phyloP scores from a whole-genome alignment of 2,888 invertebrate species.

The Isoperla grammatica region DNA sequence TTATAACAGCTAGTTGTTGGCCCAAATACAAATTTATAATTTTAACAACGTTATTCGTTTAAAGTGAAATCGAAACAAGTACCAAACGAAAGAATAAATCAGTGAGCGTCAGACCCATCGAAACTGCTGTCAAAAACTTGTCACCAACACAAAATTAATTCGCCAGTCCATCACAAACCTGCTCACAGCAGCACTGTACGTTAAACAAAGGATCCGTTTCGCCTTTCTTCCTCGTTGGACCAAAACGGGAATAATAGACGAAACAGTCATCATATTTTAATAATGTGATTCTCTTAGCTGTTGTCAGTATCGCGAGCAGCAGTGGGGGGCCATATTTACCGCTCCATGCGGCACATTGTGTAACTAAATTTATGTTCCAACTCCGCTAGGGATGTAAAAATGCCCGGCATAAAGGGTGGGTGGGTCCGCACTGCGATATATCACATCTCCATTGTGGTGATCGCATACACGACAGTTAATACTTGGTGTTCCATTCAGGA shows the following conservation, averaged over 20 bases:
- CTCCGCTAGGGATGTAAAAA: conserved; percentile 5
- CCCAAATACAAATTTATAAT: too few species aligned
- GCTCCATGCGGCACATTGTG: conserved; percentile 6
- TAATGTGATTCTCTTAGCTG: conserved; percentile 1
- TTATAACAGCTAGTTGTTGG: too few species aligned
- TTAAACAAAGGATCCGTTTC: conserved; percentile 2
- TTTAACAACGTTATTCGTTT: too few species aligned
- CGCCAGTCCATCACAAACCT: conserved; percentile 21
- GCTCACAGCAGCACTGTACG: not conserved
- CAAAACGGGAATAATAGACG: not conserved
- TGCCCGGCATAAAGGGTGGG: conserved; percentile 10
- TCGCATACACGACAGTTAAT: conserved; percentile 18
- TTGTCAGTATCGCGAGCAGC: conserved; percentile 4
- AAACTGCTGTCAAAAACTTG: conserved; percentile 21
- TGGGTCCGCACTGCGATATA: conserved; percentile 4
- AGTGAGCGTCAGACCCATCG: not conserved
- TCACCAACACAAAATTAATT: conserved; percentile 25
- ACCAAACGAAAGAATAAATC: conserved; percentile 6
- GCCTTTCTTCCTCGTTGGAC: not conserved
- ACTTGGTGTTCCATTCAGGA: conserved; percentile 19
- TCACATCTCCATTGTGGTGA: conserved; percentile 7
- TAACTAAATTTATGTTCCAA: conserved; percentile 8
- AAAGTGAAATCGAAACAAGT: too few species aligned
- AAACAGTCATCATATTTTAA: conserved; percentile 16
- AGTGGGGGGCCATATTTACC: conserved; percentile 3